phyloP scores from a whole-genome alignment of 2,113 vertebrate species.

The Gadus chalcogrammus region DNA sequence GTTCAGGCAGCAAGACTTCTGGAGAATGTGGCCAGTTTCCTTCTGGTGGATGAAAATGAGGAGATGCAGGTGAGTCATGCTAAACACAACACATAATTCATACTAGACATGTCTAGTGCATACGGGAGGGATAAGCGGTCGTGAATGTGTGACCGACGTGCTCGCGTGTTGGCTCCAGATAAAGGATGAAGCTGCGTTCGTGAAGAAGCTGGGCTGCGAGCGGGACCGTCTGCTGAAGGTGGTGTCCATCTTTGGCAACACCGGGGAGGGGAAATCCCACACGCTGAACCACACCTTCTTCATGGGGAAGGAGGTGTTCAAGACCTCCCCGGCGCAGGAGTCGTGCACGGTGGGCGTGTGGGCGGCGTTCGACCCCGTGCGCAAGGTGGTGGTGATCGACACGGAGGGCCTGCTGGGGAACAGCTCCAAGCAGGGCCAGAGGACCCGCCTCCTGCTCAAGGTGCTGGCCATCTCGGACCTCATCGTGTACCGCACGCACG shows the following conservation, averaged over 20 bases:
- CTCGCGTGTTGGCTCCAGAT: conserved; percentile 69
- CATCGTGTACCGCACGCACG: conserved; percentile 96
- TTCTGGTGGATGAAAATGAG: conserved; percentile 95
- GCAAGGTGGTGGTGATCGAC: conserved; percentile 90
- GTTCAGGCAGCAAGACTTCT: conserved; percentile 75
- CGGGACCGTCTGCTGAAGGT: conserved; percentile 93
- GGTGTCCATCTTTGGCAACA: conserved; percentile 98
- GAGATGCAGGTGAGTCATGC: conserved; percentile 85
- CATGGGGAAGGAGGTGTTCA: conserved; percentile 93
- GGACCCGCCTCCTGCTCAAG: conserved; percentile 93
- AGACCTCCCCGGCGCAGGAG: conserved; percentile 94
- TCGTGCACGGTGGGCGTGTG: conserved; percentile 98
- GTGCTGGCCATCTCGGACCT: conserved; percentile 96
- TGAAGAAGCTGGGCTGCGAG: conserved; percentile 84
- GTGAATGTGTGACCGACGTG: background rate
- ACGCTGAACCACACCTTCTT: conserved; percentile 98
- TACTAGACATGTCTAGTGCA: background rate
- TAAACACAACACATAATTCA: background rate
- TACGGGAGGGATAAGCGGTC: background rate
- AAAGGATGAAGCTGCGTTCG: conserved; percentile 86
- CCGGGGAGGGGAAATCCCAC: conserved; percentile 97
- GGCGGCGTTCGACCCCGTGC: conserved; percentile 91
- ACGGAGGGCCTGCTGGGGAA: conserved; percentile 95
- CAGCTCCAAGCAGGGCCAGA: conserved; percentile 93
- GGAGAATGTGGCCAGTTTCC: conserved; percentile 90